Conservation (phyloP, 2,888 invertebrate genomes). For the Melolontha melolontha region DNA sequence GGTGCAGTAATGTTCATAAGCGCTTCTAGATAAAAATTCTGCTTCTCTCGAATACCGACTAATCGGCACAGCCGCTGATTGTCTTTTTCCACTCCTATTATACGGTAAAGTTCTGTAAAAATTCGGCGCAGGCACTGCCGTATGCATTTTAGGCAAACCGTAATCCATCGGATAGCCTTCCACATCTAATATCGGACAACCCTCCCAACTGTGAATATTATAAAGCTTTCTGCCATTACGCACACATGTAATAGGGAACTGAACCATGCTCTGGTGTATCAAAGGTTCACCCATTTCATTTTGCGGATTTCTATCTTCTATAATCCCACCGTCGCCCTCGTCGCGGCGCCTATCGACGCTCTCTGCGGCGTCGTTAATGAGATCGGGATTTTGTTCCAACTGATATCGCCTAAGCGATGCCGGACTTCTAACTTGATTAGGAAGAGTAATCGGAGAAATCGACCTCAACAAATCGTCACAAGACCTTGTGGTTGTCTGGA, state of each 20-base stretch:
- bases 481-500: slow-evolving; percentile 59
- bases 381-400: slow-evolving; percentile 80
- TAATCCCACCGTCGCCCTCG: slow-evolving; percentile 61
- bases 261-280: slow-evolving; percentile 46
- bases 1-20: slow-evolving; percentile 69
- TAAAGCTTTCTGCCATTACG: slow-evolving; percentile 68
- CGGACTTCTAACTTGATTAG: slow-evolving; percentile 69
- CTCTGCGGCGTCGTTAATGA: slow-evolving; percentile 80
- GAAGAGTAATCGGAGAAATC: slow-evolving; percentile 56
- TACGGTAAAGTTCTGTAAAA: slow-evolving; percentile 85
- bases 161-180: slow-evolving; percentile 82
- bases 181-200: slow-evolving; percentile 80
- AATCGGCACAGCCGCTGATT: slow-evolving; percentile 68
- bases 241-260: slow-evolving; percentile 55
- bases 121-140: slow-evolving; percentile 58
- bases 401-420: slow-evolving; percentile 68
- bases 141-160: slow-evolving; percentile 76
- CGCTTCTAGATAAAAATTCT: slow-evolving; percentile 71
- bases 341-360: slow-evolving; percentile 64
- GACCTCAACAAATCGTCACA: slow-evolving; percentile 57
- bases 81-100: slow-evolving; percentile 70
- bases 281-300: slow-evolving; percentile 27
- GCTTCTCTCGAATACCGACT: slow-evolving; percentile 74
- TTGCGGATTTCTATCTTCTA: slow-evolving; percentile 61
- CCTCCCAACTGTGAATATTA: slow-evolving; percentile 78